Base-by-base conservation (phyloP, 2,797 vertebrate species). In the Alauda arvensis region DNA sequence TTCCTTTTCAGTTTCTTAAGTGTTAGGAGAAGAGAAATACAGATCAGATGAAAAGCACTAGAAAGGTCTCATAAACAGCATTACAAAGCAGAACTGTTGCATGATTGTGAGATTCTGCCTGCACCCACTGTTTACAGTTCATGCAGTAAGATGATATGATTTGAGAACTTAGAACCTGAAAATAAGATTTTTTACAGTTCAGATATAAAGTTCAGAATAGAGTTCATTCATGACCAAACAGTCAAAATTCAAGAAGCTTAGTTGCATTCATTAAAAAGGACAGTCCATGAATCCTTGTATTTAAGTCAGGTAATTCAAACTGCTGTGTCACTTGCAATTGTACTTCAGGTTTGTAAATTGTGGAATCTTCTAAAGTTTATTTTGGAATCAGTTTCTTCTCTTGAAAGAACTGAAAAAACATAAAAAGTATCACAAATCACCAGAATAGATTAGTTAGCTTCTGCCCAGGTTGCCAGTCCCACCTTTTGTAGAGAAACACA, bases 351-450 rank as follows among this genome's bases (percentile, higher is more conserved):
- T 84, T 84, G 67, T 89, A 94, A 94, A 65, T 93, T 88, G 56
- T 77, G 66, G 91, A 95, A 95, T 80, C 77, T 94, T 81, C 62
- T 91, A 9, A 77, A 67, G 48, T 52, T 84, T 90, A 85, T 78
- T 90, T 77, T 77, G 45, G 75, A 92, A 94, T 94, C 46, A 46
- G 43, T 84, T 95, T 51, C 63, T 93, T 93, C 92, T 89, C 88
- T 95, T 95, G 87, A 75, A 95, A 83, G 75, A 94, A 93, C 87
- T 93, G 85, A 21, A 88, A 80, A 94, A 70, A 56, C 21, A 60
- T 25, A 87, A 88, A 93, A 95, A 94, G 66, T 92, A 89, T 57
- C 94, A 94, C 56, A 94, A 93, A 90, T 83, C 76, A 88, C 65
- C 66, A 49, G 71, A 74, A 43, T 0, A 92, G 45, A 61, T 72